A percentile compares a stretch with the other conserved stretches of the same genome.
Conservation (phyloP, 1,140 invertebrate species). For the Copidosoma floridanum region DNA sequence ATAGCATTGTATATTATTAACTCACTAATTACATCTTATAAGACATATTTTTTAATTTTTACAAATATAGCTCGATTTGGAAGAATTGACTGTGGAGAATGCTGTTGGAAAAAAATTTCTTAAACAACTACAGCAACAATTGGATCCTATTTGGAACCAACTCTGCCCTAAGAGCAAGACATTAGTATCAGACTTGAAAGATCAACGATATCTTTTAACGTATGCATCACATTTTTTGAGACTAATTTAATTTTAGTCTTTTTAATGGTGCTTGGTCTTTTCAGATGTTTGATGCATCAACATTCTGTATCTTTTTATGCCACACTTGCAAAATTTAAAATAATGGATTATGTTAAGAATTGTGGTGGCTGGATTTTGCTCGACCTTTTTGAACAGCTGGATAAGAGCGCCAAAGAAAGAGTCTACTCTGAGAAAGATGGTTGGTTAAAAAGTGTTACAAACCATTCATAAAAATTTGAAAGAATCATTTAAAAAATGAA, state of each 20-base stretch:
- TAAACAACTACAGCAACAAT: constrained; percentile 80
- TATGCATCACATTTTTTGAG: constrained; percentile 64
- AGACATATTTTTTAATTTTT: not conserved
- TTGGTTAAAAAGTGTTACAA: constrained; percentile 56
- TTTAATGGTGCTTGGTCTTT: not conserved
- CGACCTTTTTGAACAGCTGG: constrained; percentile 85
- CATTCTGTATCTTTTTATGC: constrained; percentile 89
- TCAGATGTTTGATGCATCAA: constrained; percentile 75
- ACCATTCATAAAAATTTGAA: constrained; percentile 49
- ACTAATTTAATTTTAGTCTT: constrained; percentile 91
- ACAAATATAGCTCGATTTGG: constrained; percentile 62
- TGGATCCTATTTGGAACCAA: constrained; percentile 95
- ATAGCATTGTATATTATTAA: too few relatives aligned
- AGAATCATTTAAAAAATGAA: not conserved
- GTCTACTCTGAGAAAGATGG: constrained; percentile 76
- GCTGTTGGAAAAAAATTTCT: constrained; percentile 91
- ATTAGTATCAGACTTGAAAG: constrained; percentile 87
- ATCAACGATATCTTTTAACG: constrained; percentile 80
- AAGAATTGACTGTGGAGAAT: constrained; percentile 91
- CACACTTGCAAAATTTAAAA: constrained; percentile 75
- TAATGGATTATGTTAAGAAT: constrained; percentile 78
- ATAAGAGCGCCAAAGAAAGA: constrained; percentile 69
- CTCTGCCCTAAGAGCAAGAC: constrained; percentile 83
- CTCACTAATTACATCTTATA: not conserved
- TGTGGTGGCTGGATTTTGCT: constrained; percentile 90